phyloP scores from a whole-genome alignment of 1,140 invertebrate species.

The Eciton burchellii region DNA sequence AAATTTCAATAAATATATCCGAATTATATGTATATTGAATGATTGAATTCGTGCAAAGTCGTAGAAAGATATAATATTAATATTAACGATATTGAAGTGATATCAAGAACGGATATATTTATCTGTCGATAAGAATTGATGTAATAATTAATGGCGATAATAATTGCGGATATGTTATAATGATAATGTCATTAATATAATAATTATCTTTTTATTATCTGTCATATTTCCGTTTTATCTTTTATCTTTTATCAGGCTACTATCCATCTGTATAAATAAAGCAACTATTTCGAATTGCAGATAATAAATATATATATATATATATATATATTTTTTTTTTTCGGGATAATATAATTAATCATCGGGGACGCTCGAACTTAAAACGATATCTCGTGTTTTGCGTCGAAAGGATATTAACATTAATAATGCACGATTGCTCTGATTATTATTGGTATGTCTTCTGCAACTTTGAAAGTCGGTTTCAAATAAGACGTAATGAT shows the following conservation, averaged over 20 bases:
- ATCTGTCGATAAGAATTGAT: neutral
- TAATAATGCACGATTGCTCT: conserved; percentile 35
- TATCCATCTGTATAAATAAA: neutral
- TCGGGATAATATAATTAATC: too few relatives aligned
- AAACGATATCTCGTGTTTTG: neutral
- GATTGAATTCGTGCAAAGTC: neutral
- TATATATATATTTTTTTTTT: too few relatives aligned
- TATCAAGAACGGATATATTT: neutral
- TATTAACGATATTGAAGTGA: neutral
- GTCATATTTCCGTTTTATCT: neutral
- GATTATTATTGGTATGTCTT: conserved; percentile 72
- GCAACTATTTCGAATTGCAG: neutral
- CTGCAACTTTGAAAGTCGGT: conserved; percentile 44
- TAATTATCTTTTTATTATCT: neutral
- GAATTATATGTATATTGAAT: neutral
- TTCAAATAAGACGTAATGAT: conserved; percentile 53
- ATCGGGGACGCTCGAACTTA: neutral
- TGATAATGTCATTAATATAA: neutral
- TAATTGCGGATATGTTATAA: neutral
- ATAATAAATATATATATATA: too few relatives aligned
- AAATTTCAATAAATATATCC: neutral
- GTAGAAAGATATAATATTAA: conserved; percentile 14
- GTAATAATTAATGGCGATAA: neutral
- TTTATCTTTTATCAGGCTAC: too few relatives aligned
- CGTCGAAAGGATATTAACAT: conserved; percentile 28